Evolutionary conservation across 2,113 vertebrate species (phyloP).

Genomic region (Hippotragus niger): DNA sequence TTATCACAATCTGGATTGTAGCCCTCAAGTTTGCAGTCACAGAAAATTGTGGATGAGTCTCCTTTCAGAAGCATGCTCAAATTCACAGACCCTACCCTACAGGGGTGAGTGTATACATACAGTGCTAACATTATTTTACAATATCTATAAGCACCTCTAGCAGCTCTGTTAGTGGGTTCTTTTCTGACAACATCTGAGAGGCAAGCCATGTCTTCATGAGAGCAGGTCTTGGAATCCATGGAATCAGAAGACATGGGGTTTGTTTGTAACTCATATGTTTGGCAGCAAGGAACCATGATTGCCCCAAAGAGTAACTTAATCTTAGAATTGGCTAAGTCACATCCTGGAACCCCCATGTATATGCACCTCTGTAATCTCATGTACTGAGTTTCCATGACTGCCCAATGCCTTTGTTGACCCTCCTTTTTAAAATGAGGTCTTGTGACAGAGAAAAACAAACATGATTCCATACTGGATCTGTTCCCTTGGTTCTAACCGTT

Average conservation of each 20-base stretch:
- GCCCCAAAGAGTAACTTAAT: neutral
- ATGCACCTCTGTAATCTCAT: neutral
- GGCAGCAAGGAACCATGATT: neutral
- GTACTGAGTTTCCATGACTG: neutral
- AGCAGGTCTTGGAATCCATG: neutral
- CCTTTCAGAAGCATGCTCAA: neutral
- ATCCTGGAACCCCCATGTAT: neutral
- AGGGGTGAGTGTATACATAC: neutral
- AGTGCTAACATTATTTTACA: neutral
- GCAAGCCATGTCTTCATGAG: neutral
- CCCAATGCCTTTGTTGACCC: neutral
- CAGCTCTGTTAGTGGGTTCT: neutral
- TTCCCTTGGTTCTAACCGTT: neutral
- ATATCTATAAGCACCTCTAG: neutral
- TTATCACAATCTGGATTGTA: neutral
- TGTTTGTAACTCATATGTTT: neutral
- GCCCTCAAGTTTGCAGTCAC: neutral
- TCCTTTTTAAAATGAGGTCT: neutral
- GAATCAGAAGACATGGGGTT: neutral
- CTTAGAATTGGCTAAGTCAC: neutral
- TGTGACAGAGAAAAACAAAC: neutral
- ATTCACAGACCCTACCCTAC: neutral
- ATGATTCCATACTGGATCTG: neutral
- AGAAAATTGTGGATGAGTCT: too few species aligned
- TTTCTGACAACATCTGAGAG: neutral